Evolutionary conservation across 2,797 vertebrate species (phyloP).

Genomic region (Phrynocephalus vlangalii): DNA sequence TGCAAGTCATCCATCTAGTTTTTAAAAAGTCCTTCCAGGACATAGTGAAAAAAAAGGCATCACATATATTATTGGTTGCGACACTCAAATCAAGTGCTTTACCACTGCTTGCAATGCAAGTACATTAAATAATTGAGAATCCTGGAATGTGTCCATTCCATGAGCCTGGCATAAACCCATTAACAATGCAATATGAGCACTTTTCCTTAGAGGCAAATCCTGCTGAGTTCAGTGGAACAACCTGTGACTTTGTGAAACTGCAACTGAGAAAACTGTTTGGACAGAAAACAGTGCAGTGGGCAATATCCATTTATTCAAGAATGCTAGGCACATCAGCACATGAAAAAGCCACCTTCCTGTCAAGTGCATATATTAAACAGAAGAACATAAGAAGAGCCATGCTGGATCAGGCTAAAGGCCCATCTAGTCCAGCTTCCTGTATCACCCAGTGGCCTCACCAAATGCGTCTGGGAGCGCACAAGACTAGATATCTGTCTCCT

Average conservation of each 20-base stretch:
- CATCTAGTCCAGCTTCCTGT: too few relatives aligned
- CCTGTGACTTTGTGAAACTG: not conserved
- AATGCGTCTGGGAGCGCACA: too few relatives aligned
- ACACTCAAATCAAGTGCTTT: constrained; percentile 56
- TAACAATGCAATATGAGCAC: not conserved
- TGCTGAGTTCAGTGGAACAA: not conserved
- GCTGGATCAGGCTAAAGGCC: too few relatives aligned
- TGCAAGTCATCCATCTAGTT: constrained; percentile 41
- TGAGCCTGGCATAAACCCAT: constrained; percentile 36
- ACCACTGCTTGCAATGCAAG: constrained; percentile 47
- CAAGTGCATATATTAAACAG: not conserved
- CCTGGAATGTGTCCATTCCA: constrained; percentile 33
- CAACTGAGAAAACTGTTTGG: accelerated
- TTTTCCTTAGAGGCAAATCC: not conserved
- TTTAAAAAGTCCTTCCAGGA: constrained; percentile 63
- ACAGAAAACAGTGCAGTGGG: accelerated
- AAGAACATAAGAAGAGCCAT: too few relatives aligned
- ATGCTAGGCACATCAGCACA: not conserved
- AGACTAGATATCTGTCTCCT: too few relatives aligned
- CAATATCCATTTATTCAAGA: not conserved
- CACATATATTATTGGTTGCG: constrained; percentile 67
- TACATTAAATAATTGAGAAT: constrained; percentile 61
- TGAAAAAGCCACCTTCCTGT: not conserved
- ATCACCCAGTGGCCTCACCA: too few relatives aligned
- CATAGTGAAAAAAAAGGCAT: constrained; percentile 45